A percentile compares a stretch with the other conserved stretches of the same genome.
These are phyloP conservation scores for Monochamus saltuarius DNA, from an alignment of 1,140 invertebrate species.

Conservation along the genomic window DNA sequence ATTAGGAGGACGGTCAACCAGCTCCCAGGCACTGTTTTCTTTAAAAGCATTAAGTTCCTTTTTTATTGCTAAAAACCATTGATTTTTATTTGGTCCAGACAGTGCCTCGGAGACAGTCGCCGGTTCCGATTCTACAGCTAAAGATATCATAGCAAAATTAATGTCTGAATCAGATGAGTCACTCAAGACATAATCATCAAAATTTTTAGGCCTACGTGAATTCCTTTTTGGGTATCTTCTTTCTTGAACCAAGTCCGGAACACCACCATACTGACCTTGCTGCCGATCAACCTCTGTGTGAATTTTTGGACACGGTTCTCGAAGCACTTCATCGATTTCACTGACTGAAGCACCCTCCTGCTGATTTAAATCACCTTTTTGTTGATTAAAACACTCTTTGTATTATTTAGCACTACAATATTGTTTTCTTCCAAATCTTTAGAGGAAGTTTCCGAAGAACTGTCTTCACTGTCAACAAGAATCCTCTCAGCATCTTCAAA, in stretches of 20 bases:
- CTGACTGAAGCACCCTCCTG: too few relatives aligned
- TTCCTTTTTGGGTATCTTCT: slow-evolving; percentile 3
- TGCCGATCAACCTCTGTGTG: too few relatives aligned
- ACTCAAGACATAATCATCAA: slow-evolving; percentile 7
- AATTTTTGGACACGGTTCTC: too few relatives aligned
- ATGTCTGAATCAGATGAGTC: slow-evolving; percentile 2
- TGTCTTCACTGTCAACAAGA: slow-evolving; percentile 8
- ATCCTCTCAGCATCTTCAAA: background rate
- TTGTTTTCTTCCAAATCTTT: too few relatives aligned
- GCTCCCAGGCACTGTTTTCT: slow-evolving; percentile 49
- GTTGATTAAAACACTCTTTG: too few relatives aligned
- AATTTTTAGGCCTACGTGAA: slow-evolving; percentile 1
- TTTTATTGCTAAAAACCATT: slow-evolving; percentile 37
- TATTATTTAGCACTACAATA: too few relatives aligned
- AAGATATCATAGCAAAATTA: slow-evolving; percentile 20
- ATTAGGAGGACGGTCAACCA: slow-evolving; percentile 37
- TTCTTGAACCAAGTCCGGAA: background rate
- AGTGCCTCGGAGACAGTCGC: slow-evolving; percentile 25
- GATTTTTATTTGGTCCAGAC: slow-evolving; percentile 9
- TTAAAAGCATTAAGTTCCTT: slow-evolving; percentile 40
- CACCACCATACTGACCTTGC: background rate
- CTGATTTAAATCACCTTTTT: too few relatives aligned
- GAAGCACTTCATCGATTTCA: too few relatives aligned
- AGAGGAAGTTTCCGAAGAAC: too few relatives aligned
- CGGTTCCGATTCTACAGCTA: slow-evolving; percentile 17